Evolutionary conservation across 2,888 invertebrate species (phyloP).

Genomic region (Lasioglossum figueresi): DNA sequence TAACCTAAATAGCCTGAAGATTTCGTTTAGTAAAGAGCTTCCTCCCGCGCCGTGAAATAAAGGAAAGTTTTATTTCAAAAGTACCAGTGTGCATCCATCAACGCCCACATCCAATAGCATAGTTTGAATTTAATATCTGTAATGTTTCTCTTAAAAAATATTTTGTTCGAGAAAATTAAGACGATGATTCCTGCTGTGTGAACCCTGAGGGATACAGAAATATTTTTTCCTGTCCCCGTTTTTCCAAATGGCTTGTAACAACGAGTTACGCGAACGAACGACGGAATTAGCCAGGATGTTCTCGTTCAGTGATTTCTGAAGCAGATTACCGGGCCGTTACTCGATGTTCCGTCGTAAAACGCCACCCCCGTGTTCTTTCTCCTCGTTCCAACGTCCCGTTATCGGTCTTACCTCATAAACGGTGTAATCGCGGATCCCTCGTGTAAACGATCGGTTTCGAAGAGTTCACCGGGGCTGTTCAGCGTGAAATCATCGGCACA

Average conservation of each 20-base stretch:
- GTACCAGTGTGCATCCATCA: too few species aligned
- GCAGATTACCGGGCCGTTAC: constrained; percentile 15
- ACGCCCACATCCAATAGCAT: too few species aligned
- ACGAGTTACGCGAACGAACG: background rate
- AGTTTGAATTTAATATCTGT: background rate
- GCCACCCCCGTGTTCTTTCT: background rate
- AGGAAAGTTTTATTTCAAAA: too few species aligned
- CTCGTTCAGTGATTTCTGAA: constrained; percentile 15
- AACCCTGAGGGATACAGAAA: background rate
- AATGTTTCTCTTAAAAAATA: background rate
- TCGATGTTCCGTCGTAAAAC: constrained; percentile 13
- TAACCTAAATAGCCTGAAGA: too few species aligned
- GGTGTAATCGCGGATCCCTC: constrained; percentile 23
- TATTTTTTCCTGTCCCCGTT: background rate
- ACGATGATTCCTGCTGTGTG: background rate
- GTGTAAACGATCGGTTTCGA: constrained; percentile 16
- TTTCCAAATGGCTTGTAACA: background rate
- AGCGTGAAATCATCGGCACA: background rate
- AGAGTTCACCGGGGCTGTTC: constrained; percentile 12
- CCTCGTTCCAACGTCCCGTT: background rate
- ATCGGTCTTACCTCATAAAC: constrained; percentile 29
- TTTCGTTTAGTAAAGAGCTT: too few species aligned
- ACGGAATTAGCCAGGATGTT: background rate
- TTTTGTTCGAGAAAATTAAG: background rate
- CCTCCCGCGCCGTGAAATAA: too few species aligned